Evolutionary conservation across 2,797 vertebrate species (phyloP).

Genomic region (Eulemur coronatus): DNA sequence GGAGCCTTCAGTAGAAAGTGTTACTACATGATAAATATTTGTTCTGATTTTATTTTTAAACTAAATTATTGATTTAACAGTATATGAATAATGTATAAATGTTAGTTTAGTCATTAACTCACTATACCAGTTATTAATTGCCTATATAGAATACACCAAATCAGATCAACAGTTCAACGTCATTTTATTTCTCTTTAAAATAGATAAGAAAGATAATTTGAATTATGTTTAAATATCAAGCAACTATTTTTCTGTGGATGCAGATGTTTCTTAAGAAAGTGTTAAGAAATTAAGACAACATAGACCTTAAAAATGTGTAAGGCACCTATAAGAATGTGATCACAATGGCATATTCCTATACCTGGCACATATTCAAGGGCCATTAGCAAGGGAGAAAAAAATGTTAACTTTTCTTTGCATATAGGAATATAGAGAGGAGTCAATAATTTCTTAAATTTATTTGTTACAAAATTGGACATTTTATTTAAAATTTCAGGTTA

Average conservation of each 20-base stretch:
- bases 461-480: not conserved
- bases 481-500: constrained; percentile 41
- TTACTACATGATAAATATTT: constrained; percentile 52
- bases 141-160: constrained; percentile 31
- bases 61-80: constrained; percentile 53
- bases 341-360: not conserved
- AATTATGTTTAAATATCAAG: constrained; percentile 47
- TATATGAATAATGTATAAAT: constrained; percentile 46
- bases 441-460: constrained; percentile 27
- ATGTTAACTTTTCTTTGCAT: not conserved
- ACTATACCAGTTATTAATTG: constrained; percentile 50
- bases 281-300: not conserved
- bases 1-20: constrained; percentile 57
- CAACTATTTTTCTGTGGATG: constrained; percentile 22
- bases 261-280: not conserved
- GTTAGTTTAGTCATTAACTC: constrained; percentile 42
- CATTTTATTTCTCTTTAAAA: constrained; percentile 50
- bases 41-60: constrained; percentile 65
- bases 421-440: not conserved
- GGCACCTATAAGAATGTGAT: not conserved
- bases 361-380: not conserved
- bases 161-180: constrained; percentile 1
- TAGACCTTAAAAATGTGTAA: constrained; percentile 12
- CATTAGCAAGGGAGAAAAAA: not conserved
- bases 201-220: constrained; percentile 51